These are phyloP conservation scores for Isoperla grammatica DNA, from an alignment of 2,888 invertebrate species.

Conservation along the genomic window DNA sequence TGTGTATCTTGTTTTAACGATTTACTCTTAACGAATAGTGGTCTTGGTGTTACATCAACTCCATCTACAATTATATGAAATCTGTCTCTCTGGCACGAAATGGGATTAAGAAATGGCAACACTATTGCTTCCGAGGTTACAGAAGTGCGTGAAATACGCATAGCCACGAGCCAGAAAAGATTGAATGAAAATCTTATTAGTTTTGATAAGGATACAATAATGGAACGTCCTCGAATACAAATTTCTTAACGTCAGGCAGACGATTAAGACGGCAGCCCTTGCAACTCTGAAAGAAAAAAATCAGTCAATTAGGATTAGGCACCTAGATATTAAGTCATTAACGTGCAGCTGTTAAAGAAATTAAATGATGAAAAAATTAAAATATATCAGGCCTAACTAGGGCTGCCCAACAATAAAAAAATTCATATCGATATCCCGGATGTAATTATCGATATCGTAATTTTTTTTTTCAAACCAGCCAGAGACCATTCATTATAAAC, in stretches of 20 bases:
- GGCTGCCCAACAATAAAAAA: no score
- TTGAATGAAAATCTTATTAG: background rate
- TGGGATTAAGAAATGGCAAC: background rate
- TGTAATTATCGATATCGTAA: no score
- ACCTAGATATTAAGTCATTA: background rate
- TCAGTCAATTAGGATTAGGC: background rate
- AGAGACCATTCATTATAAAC: no score
- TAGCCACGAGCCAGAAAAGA: background rate
- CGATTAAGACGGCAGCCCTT: conserved; percentile 62
- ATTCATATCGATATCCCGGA: no score
- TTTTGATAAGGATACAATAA: conserved; percentile 48
- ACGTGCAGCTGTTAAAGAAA: background rate
- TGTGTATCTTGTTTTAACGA: background rate
- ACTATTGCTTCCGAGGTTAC: background rate
- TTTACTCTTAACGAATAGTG: background rate
- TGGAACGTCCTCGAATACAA: conserved; percentile 63
- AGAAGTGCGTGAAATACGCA: background rate
- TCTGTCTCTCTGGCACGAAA: conserved; percentile 4
- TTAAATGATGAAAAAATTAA: no score
- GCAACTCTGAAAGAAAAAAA: conserved; percentile 53
- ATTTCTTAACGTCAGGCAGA: conserved; percentile 58
- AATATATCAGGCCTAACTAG: no score
- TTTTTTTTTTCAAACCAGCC: no score
- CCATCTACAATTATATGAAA: conserved; percentile 14
- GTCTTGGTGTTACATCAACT: conserved; percentile 22